Evolutionary conservation across 2,113 vertebrate species (phyloP), one percentile per base, ranked within the genome.

Genomic region (Numida meleagris): DNA sequence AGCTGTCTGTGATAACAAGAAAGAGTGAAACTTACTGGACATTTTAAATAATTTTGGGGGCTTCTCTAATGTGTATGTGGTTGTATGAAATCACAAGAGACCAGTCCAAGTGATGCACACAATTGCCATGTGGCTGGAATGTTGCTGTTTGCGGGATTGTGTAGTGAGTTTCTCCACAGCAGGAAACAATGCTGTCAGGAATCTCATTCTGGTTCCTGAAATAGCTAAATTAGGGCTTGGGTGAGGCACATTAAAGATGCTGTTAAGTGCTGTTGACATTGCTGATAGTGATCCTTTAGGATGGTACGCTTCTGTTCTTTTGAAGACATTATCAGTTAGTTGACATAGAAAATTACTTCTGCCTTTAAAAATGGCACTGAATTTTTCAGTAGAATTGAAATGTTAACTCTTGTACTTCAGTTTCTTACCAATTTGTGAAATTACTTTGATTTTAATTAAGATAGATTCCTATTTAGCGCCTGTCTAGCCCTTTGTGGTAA

Each of bases 371-470:
- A 73, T 70, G 24, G 25, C 50, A 57, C 63, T 38, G 58, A 51
- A 55, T 66, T 46, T 89, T 82, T 80, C 72, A 77, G 17, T 59
- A 83, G 29, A n/a, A 27, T 55, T 76, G 86, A 86, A 82, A 63
- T 86, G 43, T 94, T 95, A 89, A 94, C 75, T 63, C 65, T 94
- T 72, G 59, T 72, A 67, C 51, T 94, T 89, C n/a, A 73, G 23
- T 46, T 91, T 82, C 57, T 14, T 74, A 25, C 29, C 43, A 74
- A 62, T 59, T 93, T 70, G 24, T 63, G 71, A 85, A 95, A 93
- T 84, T 82, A 93, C 46, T 93, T 93, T 72, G 95, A 96, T 96
- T 94, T 96, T 90, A 96, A 96, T 96, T 94, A 93, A 93, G 92
- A 93, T 94, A 90, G 94, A 84, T 84, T 92, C 27, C 27, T 75